phyloP scores from a whole-genome alignment of 2,113 vertebrate genomes.

The Amphiprion percula region DNA sequence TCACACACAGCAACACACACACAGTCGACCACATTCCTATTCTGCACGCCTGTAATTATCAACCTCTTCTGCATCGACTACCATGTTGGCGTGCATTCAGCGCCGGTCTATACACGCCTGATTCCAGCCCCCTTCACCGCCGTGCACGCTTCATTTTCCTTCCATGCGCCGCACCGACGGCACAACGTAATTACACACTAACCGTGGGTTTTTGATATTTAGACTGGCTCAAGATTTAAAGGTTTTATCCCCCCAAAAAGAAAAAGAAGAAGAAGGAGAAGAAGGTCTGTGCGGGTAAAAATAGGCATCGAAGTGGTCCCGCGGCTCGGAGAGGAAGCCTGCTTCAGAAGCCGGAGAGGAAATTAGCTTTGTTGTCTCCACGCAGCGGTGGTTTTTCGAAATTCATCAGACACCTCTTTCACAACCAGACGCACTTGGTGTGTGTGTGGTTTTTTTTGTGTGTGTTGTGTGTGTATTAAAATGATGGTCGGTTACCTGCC shows the following conservation, averaged over 20 bases:
- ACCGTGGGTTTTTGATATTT: slow-evolving; percentile 78
- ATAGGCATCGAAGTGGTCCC: slow-evolving; percentile 63
- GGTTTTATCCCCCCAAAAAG: slow-evolving; percentile 57
- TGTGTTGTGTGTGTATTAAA: slow-evolving; percentile 30
- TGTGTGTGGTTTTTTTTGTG: neutral
- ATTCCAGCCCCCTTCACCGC: slow-evolving; percentile 77
- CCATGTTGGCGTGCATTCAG: slow-evolving; percentile 77
- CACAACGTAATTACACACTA: slow-evolving; percentile 77
- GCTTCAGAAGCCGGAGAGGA: slow-evolving; percentile 55
- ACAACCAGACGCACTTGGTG: slow-evolving; percentile 34
- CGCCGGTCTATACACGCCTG: slow-evolving; percentile 73
- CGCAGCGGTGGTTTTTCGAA: slow-evolving; percentile 13
- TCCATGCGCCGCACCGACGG: slow-evolving; percentile 60
- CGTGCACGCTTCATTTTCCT: slow-evolving; percentile 74
- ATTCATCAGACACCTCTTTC: slow-evolving; percentile 65
- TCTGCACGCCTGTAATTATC: slow-evolving; percentile 79
- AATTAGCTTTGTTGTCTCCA: slow-evolving; percentile 71
- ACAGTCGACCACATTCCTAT: slow-evolving; percentile 64
- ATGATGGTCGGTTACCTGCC: slow-evolving; percentile 54
- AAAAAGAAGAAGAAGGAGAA: neutral
- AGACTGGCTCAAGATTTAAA: slow-evolving; percentile 78
- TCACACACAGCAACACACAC: slow-evolving; percentile 57
- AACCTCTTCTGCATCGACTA: slow-evolving; percentile 81
- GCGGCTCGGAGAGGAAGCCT: slow-evolving; percentile 51
- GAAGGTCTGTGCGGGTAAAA: slow-evolving; percentile 67